phyloP scores from a whole-genome alignment of 1,140 invertebrate species.

The Globodera rostochiensis region DNA sequence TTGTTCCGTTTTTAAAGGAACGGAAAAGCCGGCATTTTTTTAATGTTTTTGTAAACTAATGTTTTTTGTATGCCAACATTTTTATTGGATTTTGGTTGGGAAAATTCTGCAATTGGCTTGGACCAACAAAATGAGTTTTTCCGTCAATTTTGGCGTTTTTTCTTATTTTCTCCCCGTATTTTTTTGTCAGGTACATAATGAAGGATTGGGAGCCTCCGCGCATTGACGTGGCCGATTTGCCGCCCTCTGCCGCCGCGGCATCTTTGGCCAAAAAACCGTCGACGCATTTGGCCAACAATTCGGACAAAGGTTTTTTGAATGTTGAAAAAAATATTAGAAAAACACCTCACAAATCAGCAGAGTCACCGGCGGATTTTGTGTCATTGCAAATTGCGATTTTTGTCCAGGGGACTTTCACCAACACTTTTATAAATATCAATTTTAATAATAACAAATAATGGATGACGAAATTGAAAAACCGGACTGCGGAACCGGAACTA shows the following conservation, averaged over 20 bases:
- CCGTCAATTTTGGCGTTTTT: neutral
- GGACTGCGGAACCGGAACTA: no score
- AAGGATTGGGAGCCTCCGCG: constrained; percentile 46
- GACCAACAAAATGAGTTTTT: neutral
- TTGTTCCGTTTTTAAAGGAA: neutral
- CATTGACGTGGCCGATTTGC: constrained; percentile 40
- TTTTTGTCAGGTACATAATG: constrained; percentile 43
- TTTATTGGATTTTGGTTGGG: no score
- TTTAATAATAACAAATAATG: neutral
- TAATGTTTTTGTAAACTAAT: no score
- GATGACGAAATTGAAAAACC: no score
- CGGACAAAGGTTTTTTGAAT: constrained; percentile 16
- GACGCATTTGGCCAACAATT: constrained; percentile 6
- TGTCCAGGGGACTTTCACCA: neutral
- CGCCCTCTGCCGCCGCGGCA: constrained; percentile 8
- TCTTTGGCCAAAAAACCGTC: constrained; percentile 8
- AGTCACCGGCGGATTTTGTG: neutral
- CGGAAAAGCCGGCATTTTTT: neutral
- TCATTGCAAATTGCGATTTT: neutral
- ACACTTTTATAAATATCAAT: neutral
- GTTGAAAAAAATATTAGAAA: neutral
- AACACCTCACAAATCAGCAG: neutral
- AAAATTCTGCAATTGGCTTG: no score
- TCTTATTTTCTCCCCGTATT: neutral
- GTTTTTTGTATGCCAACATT: no score